These are phyloP conservation scores for Rhadina sibilatrix DNA, from an alignment of 2,113 vertebrate genomes.

Conservation along the genomic window DNA sequence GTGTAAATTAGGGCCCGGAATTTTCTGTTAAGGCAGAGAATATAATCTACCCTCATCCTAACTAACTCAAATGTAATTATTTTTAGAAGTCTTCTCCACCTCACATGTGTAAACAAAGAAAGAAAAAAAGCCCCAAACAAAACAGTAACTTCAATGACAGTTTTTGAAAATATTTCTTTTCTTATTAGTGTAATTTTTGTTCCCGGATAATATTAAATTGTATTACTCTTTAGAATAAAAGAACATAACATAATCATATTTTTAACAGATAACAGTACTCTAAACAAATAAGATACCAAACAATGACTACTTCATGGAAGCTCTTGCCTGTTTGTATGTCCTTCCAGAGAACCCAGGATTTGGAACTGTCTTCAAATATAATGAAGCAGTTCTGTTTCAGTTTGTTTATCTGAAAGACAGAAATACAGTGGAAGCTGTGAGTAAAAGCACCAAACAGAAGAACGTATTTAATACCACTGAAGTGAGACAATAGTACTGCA, in stretches of 20 bases:
- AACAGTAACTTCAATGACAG: not conserved
- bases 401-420: slow-evolving; percentile 88
- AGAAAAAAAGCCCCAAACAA: not conserved
- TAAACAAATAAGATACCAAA: slow-evolving; percentile 10
- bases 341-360: slow-evolving; percentile 98
- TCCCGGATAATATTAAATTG: not conserved
- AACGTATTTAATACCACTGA: not conserved
- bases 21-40: not conserved
- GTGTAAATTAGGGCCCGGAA: not conserved
- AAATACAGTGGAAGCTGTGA: not conserved
- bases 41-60: not conserved
- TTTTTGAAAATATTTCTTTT: not conserved
- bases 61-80: not conserved
- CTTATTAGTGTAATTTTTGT: not conserved
- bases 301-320: slow-evolving; percentile 7
- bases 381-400: slow-evolving; percentile 95
- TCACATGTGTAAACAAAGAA: not conserved
- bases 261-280: not conserved
- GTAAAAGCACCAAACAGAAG: slow-evolving; percentile 27
- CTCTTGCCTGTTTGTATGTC: slow-evolving; percentile 95
- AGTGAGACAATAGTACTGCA: not conserved
- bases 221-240: not conserved
- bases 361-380: slow-evolving; percentile 97
- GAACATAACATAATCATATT: not conserved
- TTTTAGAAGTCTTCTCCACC: not conserved